Base-by-base conservation (phyloP, 2,888 invertebrate species). In the Cryptophagus acutangulus region DNA sequence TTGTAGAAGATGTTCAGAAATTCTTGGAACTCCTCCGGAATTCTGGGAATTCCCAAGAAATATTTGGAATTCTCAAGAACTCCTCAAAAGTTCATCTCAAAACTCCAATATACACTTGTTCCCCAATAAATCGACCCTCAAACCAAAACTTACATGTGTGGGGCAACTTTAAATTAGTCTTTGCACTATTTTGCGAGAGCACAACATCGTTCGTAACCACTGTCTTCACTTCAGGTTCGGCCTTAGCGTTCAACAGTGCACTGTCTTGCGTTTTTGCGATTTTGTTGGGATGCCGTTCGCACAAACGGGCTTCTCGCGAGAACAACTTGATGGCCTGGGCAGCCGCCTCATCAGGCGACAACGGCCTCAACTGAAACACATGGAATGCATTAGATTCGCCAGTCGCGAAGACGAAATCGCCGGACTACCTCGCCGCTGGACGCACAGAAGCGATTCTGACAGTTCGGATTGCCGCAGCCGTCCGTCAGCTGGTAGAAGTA, bases 401-500 rank as follows among this genome's bases (percentile, higher is more conserved):
- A 18, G 24, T 31, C 12, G 28, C 15, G 33, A 3, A 17, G n/a
- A n/a, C n/a, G n/a, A n/a, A n/a, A n/a, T n/a, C n/a, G 25, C 6
- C 25, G 33, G 54, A 66, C 67, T 71, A 90, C 88, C 73, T 84
- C 81, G 58, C 87, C 87, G 70, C 89, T 90, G 12, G 94, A 93
- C 52, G 90, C 91, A 74, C 94, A 94, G 66, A 83, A 78, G 61
- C 79, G 78, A 72, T 94, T 94, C 60, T 80, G 78, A 70, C 94
- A 94, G 58, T 78, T 76, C n/a, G 81, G 75, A 70, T 90, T 88
- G 15, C 94, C 93, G 71, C 94, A 94, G 54, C 94, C 94, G 67
- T 91, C 87, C 28, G 87, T 82, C 50, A 94, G 73, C 72, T 94
- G 92, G 71, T 88, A 90, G 69, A 93, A 93, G 71, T 93, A 94